Base-by-base conservation (phyloP, 1,140 invertebrate genomes). In the Drosophila kohkoa region DNA sequence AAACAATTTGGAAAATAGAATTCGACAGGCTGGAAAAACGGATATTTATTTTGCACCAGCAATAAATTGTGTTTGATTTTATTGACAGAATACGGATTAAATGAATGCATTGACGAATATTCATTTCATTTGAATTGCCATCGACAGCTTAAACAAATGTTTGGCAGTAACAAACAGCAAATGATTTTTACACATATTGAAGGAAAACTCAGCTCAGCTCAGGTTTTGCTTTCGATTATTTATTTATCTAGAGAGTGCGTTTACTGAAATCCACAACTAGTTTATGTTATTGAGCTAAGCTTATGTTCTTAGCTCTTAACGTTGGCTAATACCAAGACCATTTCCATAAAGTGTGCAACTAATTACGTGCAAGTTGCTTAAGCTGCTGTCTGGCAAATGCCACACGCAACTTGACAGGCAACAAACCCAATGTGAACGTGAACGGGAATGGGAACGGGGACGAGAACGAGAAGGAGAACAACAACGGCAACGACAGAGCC, bases 331-430 rank as follows among this genome's bases (percentile, higher is more conserved):
- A 6, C 49, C 16, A 48, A 51, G 48, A 64, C 64, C 69, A 71
- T 88, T 80, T 69, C 65, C 77, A 89, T 88, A 89, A 88, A 88
- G 77, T 81, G 79, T 83, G 80, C 83, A 85, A 75, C 81, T 88
- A 89, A 88, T 88, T 88, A 88, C 60, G 76, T 82, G 79, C 79
- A 78, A 85, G 75, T 81, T 85, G 65, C 81, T 79, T 79, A 70
- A 71, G 68, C 68, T 71, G 68, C 68, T 71, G 46, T 13, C 49
- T 59, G 52, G 16, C 35, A 20, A 57, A 25, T 43, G 32, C 35
- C 55, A 55, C 15, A 54, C 28, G 25, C 51, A 54, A 54, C 51
- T 32, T 57, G 54, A 57, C 54, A 57, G 16, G 51, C 60, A 52
- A 51, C 62, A 59, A 57, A 35, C 48, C 48, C 52, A 85, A 72